Conservation (phyloP, 2,113 vertebrate species). For the Colius striatus region DNA sequence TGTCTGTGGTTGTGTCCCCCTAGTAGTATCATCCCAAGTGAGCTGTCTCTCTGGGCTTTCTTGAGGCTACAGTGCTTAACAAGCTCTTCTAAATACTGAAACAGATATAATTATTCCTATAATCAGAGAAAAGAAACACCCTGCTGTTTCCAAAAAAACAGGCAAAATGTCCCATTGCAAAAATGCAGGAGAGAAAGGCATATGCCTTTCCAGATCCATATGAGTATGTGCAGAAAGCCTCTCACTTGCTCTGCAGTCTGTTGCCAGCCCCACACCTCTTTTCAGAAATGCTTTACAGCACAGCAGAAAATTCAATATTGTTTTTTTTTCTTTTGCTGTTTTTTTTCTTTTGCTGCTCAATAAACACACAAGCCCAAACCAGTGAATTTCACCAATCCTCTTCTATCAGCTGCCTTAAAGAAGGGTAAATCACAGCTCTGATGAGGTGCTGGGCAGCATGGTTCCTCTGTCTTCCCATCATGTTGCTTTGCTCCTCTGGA, state of each 20-base stretch:
- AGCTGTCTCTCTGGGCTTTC: background rate
- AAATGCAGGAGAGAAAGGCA: background rate
- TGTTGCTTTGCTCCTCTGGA: background rate
- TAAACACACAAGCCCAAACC: background rate
- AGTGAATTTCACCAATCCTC: background rate
- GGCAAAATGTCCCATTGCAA: background rate
- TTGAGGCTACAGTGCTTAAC: background rate
- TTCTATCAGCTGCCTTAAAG: background rate
- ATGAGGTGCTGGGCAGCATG: background rate
- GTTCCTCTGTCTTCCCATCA: background rate
- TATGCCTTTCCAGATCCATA: background rate
- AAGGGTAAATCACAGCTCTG: background rate
- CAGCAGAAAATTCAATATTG: no score
- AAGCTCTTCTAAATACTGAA: background rate
- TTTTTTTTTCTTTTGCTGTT: background rate
- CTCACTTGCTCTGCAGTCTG: background rate
- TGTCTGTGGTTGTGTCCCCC: fast-evolving
- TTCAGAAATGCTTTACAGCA: background rate
- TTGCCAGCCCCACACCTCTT: background rate
- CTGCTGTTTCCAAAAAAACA: background rate
- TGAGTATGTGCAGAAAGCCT: background rate
- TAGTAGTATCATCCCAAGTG: fast-evolving
- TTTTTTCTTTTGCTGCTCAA: background rate
- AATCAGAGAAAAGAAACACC: background rate
- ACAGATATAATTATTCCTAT: background rate